A percentile compares a stretch with the other conserved stretches of the same genome.
Conservation (phyloP, 2,888 invertebrate species). For the Campoletis raptor region DNA sequence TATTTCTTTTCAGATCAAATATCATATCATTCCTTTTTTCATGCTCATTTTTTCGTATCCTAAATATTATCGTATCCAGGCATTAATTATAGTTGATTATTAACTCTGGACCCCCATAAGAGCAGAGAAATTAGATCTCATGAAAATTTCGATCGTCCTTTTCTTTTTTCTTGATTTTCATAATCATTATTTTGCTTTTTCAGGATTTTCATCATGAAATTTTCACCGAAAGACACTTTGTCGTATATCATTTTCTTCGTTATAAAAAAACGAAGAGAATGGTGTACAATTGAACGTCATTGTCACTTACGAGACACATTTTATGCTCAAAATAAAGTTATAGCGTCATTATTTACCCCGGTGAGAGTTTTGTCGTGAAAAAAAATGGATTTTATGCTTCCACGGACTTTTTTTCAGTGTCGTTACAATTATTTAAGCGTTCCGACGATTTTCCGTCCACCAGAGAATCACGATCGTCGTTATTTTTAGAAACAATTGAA, state of each 20-base stretch:
- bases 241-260: too few species aligned
- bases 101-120: too few species aligned
- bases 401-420: not conserved
- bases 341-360: not conserved
- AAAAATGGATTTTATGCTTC: too few species aligned
- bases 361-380: too few species aligned
- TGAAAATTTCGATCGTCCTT: too few species aligned
- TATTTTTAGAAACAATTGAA: not conserved
- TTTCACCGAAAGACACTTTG: not conserved
- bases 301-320: not conserved
- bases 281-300: too few species aligned
- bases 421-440: not conserved
- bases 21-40: conserved; percentile 51
- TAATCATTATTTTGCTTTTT: not conserved
- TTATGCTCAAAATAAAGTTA: not conserved
- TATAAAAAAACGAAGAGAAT: too few species aligned
- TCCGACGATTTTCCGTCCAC: not conserved
- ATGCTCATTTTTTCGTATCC: not conserved
- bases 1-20: conserved; percentile 64
- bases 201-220: not conserved
- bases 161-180: not conserved
- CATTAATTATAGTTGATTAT: not conserved
- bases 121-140: too few species aligned
- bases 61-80: not conserved
- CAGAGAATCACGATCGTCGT: not conserved